Evolutionary conservation across 2,888 invertebrate genomes (phyloP).

Genomic region (Ophion ellenae): DNA sequence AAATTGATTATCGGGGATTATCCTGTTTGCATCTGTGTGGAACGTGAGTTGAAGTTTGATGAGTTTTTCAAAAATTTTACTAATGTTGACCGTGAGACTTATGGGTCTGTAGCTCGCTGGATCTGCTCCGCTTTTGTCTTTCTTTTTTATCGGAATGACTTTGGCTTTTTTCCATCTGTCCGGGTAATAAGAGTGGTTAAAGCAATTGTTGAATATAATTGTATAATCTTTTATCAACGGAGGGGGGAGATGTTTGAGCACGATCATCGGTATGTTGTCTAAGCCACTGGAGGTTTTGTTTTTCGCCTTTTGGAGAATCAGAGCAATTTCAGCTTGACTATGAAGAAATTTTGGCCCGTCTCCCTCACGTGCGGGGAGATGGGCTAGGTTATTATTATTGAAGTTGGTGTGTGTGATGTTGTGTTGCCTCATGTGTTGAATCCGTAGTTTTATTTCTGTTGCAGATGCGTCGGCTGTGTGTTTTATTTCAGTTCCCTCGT

Average conservation of each 20-base stretch:
- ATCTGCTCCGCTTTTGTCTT: too few relatives aligned
- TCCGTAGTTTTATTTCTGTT: neutral
- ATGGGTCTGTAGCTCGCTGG: too few relatives aligned
- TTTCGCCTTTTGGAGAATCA: constrained; percentile 7
- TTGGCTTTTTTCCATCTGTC: constrained; percentile 38
- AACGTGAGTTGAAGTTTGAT: too few relatives aligned
- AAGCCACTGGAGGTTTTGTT: constrained; percentile 60
- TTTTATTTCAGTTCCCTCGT: too few relatives aligned
- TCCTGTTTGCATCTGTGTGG: too few relatives aligned
- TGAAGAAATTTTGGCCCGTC: neutral
- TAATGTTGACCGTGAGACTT: too few relatives aligned
- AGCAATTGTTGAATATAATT: constrained; percentile 54
- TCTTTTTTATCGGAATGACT: too few relatives aligned
- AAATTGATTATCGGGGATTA: too few relatives aligned
- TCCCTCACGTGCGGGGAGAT: neutral
- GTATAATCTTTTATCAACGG: constrained; percentile 25
- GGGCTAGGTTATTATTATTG: constrained; percentile 7
- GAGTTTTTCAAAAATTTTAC: too few relatives aligned
- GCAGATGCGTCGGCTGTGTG: neutral
- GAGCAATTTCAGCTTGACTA: neutral
- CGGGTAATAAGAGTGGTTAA: constrained; percentile 51
- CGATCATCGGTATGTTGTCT: constrained; percentile 56
- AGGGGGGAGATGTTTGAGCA: constrained; percentile 42
- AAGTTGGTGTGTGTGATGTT: constrained; percentile 4
- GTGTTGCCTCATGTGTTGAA: neutral